Conservation (phyloP, 2,888 invertebrate genomes). For the Parasteatoda lunata region DNA sequence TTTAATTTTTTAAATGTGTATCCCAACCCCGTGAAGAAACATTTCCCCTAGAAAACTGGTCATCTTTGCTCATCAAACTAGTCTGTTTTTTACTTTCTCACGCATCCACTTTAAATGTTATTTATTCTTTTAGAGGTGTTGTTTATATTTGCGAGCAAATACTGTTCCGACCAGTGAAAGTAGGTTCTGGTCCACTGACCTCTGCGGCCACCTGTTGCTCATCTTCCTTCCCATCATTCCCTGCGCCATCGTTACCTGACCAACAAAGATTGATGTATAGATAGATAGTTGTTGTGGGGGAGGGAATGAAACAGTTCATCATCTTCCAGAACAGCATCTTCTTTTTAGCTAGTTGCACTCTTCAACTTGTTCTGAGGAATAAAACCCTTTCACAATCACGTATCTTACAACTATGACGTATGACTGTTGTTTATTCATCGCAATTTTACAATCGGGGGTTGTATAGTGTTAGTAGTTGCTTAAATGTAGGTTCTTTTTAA, state of each 20-base stretch:
- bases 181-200: constrained; percentile 67
- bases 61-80: too few relatives aligned
- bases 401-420: background rate
- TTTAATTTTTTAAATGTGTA: too few relatives aligned
- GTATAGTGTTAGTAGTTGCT: too few relatives aligned
- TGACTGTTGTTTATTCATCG: background rate
- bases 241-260: constrained; percentile 54
- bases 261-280: constrained; percentile 32
- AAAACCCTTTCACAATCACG: background rate
- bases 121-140: too few relatives aligned
- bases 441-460: too few relatives aligned
- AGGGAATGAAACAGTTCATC: background rate
- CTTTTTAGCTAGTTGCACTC: background rate
- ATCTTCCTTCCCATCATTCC: constrained; percentile 53
- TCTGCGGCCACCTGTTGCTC: constrained; percentile 50
- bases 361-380: constrained; percentile 11
- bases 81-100: too few relatives aligned
- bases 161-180: constrained; percentile 14
- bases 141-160: too few relatives aligned
- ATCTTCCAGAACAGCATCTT: background rate
- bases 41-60: too few relatives aligned
- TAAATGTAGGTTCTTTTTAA: too few relatives aligned
- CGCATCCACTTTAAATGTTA: too few relatives aligned
- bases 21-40: too few relatives aligned
- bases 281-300: background rate